These are phyloP conservation scores for Embiotoca jacksoni DNA, from an alignment of 2,113 vertebrate species.

Conservation along the genomic window DNA sequence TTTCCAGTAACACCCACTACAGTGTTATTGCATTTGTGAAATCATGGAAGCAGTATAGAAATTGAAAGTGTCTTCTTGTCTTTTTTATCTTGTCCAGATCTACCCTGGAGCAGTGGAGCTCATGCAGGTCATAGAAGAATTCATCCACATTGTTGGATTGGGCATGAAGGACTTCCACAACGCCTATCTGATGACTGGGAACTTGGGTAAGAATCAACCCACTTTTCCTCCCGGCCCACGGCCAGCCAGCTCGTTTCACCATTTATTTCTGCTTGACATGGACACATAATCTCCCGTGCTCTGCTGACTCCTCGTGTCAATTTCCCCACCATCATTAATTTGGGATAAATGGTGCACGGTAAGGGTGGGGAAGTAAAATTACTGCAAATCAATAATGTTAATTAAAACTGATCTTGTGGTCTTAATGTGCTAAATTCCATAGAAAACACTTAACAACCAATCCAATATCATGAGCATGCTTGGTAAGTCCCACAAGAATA, in stretches of 20 bases:
- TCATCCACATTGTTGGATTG: constrained; percentile 99
- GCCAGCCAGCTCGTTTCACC: background rate
- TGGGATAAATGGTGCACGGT: constrained; percentile 74
- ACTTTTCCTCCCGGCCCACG: background rate
- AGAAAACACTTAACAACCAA: constrained; percentile 68
- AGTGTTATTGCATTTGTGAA: constrained; percentile 1
- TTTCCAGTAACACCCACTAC: background rate
- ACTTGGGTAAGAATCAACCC: constrained; percentile 93
- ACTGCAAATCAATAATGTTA: constrained; percentile 79
- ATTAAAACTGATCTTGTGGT: constrained; percentile 78
- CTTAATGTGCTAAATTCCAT: constrained; percentile 77
- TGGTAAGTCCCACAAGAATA: background rate
- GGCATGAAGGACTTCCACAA: constrained; percentile 99
- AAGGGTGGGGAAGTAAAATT: constrained; percentile 53
- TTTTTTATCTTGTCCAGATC: constrained; percentile 84
- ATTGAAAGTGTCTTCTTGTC: constrained; percentile 30
- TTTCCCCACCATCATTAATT: constrained; percentile 75
- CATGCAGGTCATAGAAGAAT: constrained; percentile 99
- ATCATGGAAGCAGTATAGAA: constrained; percentile 13
- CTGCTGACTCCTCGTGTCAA: constrained; percentile 67
- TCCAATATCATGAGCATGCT: constrained; percentile 45
- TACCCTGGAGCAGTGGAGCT: constrained; percentile 97
- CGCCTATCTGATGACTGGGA: constrained; percentile 99
- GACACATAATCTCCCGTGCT: constrained; percentile 55
- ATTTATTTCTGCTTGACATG: constrained; percentile 49